These are phyloP conservation scores for Bellardia pandia DNA, from an alignment of 2,888 invertebrate genomes.

Conservation along the genomic window DNA sequence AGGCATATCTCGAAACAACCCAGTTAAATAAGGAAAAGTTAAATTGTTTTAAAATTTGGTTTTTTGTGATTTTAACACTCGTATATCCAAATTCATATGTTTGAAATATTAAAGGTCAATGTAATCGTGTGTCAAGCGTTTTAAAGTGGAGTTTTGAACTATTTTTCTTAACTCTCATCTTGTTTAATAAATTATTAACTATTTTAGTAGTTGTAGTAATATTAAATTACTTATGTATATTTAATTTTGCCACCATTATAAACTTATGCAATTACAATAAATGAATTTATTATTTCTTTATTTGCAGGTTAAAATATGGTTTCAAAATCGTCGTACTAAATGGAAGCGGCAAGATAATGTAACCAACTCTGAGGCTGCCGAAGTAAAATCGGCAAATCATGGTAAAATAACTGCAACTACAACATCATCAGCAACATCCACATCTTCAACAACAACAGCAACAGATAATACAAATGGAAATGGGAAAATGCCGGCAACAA, in stretches of 20 bases:
- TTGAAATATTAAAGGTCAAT: no score
- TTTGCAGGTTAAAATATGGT: slow-evolving; percentile 83
- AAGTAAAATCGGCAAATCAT: slow-evolving; percentile 78
- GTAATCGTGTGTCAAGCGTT: no score
- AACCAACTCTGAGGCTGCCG: slow-evolving; percentile 93
- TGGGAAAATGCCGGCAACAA: slow-evolving; percentile 35
- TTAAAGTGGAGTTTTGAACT: no score
- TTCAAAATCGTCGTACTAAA: slow-evolving; percentile 84
- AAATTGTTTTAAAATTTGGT: no score
- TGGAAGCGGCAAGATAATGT: slow-evolving; percentile 97
- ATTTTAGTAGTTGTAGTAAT: no score
- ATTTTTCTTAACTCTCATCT: no score
- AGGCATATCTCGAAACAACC: no score
- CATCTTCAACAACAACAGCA: slow-evolving; percentile 55
- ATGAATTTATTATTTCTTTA: background rate
- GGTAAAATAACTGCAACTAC: slow-evolving; percentile 64
- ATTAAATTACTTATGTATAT: background rate
- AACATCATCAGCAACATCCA: slow-evolving; percentile 49
- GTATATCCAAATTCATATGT: no score
- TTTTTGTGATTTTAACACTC: no score
- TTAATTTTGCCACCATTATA: background rate
- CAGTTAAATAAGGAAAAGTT: no score
- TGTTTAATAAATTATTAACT: no score
- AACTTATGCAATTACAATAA: background rate
- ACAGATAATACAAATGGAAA: slow-evolving; percentile 64